Evolutionary conservation across 2,888 invertebrate species (phyloP), one percentile per base, ranked within the genome.

Genomic region (Drosophila neotestacea): DNA sequence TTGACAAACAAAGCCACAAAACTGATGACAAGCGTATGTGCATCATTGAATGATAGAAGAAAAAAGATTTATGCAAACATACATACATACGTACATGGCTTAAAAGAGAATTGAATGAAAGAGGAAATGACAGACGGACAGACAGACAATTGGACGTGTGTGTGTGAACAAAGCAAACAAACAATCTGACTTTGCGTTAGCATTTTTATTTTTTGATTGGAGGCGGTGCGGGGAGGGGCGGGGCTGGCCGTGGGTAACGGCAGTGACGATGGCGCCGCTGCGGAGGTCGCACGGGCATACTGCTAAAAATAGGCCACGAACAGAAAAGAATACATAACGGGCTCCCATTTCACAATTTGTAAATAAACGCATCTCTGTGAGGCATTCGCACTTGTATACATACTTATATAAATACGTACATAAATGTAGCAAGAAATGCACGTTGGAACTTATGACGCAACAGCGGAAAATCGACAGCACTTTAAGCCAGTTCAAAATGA

Each of bases 291-390:
- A 75, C 52, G 32, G 62, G 62, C 58, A 64, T 54, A 52, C 48
- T 47, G 73, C 85, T 85, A 87, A 77, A 86, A 89, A 86, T 86
- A 89, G 89, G 85, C 79, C 85, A 81, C 80, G 72, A 76, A 77
- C 71, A 71, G 22, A 64, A 44, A 70, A 62, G 38, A 79, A 71
- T 59, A 77, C 62, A 78, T 68, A 74, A 74, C 62, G 55, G 55
- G 61, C 65, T 77, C 64, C 70, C 66, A 66, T 74, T 79, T 79
- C 74, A 77, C 70, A 50, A 58, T 50, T 70, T 73, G 75, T 78
- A 65, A 65, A 79, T 73, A 76, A 76, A 63, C 62, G 51, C 65
- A 65, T 75, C 54, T 51, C 47, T 39, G 44, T 48, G 39, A 59
- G 54, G 39, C 39, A 59, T 44, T 70, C 11, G 62, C 75, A 59